Evolutionary conservation across 1,140 invertebrate species (phyloP), one percentile per base, ranked within the genome.

Genomic region (Geopemphigus sp.): DNA sequence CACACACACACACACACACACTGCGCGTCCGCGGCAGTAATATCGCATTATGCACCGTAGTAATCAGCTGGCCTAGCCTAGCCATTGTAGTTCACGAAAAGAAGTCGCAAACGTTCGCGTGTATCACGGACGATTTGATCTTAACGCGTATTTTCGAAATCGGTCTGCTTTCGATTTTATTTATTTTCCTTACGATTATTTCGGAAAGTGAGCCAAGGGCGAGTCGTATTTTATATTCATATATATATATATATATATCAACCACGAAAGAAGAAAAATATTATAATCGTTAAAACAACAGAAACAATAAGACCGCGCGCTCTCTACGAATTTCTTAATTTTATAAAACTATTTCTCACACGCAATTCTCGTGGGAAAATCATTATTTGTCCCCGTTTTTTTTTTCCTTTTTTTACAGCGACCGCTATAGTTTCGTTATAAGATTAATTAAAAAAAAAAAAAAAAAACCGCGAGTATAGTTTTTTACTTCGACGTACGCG

Each of bases 241-340:
- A n/a, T n/a, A n/a, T n/a, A n/a, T n/a, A n/a, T n/a, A n/a, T n/a
- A n/a, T n/a, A n/a, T n/a, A n/a, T n/a, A 24, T 73, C 47, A 5
- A 74, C 72, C 29, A 39, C 53, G 50, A 22, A 39, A 45, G 53
- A 73, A 56, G 70, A 73, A 73, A 73, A 32, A 54, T 26, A 56
- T 73, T 54, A 73, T 15, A 22, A 29, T 56, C 50, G 22, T 56
- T 32, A 56, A 14, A 73, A 73, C 19, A 63, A 39, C 17, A 68
- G 47, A 68, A 73, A 53, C 53, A 56, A 73, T 73, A 73, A 54
- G 70, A 73, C 50, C n/a, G 15, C 29, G 26, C 24, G n/a, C n/a
- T n/a, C n/a, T n/a, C n/a, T n/a, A n/a, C n/a, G n/a, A n/a, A 74
- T 74, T 74, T 74, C 72, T 74, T 74, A 74, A 74, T 57, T 74